Percentiles rank a stretch among this genome's conserved stretches.
Conservation (phyloP, 2,797 vertebrate genomes). For the Thaleichthys pacificus region DNA sequence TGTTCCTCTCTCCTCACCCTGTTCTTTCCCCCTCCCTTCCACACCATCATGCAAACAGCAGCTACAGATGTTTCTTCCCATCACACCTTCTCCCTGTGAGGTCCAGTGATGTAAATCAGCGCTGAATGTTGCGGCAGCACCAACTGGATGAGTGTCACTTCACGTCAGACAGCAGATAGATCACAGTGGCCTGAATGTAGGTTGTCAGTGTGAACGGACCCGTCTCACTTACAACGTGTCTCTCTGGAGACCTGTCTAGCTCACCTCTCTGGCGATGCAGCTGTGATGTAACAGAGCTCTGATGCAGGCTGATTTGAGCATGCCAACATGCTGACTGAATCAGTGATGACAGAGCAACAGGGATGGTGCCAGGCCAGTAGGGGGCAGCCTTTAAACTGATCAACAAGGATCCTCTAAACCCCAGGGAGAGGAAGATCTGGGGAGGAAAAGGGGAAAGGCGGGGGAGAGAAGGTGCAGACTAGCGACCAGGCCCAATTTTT, state of each 20-base stretch:
- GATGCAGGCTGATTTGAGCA: too few relatives aligned
- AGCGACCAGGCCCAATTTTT: too few relatives aligned
- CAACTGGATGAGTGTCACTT: not conserved
- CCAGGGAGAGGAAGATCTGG: not conserved
- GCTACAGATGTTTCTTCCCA: too few relatives aligned
- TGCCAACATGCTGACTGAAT: not conserved
- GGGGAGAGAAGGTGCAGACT: too few relatives aligned
- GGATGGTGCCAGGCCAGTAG: slow-evolving; percentile 7
- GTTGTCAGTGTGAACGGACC: too few relatives aligned
- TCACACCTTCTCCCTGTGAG: not conserved
- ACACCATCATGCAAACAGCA: too few relatives aligned
- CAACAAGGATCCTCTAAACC: slow-evolving; percentile 5
- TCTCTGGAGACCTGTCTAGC: too few relatives aligned
- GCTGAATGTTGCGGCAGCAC: slow-evolving; percentile 4
- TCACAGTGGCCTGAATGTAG: not conserved
- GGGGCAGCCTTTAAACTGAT: slow-evolving; percentile 9
- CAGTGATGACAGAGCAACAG: not conserved
- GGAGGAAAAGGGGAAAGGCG: not conserved
- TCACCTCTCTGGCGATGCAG: too few relatives aligned
- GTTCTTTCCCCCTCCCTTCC: too few relatives aligned
- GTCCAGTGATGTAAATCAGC: not conserved
- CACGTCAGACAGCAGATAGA: not conserved
- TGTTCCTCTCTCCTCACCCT: too few relatives aligned
- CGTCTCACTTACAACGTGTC: too few relatives aligned
- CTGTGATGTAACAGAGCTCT: too few relatives aligned